Base-by-base conservation (phyloP, 2,113 vertebrate genomes). In the Boulengeromyrus knoepffleri region DNA sequence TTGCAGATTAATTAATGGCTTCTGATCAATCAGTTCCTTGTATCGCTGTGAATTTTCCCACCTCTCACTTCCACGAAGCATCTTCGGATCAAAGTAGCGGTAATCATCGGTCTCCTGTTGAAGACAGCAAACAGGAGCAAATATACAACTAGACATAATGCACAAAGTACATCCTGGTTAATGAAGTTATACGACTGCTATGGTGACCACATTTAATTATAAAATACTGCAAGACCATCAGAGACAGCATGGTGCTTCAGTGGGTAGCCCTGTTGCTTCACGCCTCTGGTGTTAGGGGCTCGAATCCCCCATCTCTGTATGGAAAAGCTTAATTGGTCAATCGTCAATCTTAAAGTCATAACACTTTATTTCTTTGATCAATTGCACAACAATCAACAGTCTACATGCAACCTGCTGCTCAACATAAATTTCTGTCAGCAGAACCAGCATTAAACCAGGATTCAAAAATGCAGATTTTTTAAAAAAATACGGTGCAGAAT, bases 1-100 rank as follows among this genome's bases (percentile, higher is more conserved):
- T 74, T 24, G 70, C 12, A 17, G 70, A 74, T 24, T n/a, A n/a
- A n/a, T n/a, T n/a, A n/a, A n/a, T n/a, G 8, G 46, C 12, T 87
- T 87, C 80, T 27, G 8, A 49, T 50, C 19, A 58, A 19, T 24
- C 91, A 89, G 89, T 19, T 45, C 42, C 15, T 47, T 84, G 42
- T 46, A 85, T 85, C 45, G 47, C 2, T 39, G 70, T 21, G 21
- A 47, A 47, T 12, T 45, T 85, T 89, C 27, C 90, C 95, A 99
- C 99, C 98, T 99, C 93, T 99, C 99, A 89, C 96, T 99, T 93
- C 98, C 98, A 89, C 98, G 96, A 1, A 99, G 95, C 98, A 99
- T 98, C 96, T 99, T 99, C 56, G 99, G 99, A 95, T 99, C 99
- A 93, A 99, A 99, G 94, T 99, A 99, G 89, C 98, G 96, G 93